These are phyloP conservation scores for Excalfactoria chinensis DNA, from an alignment of 2,113 vertebrate genomes.

Conservation along the genomic window DNA sequence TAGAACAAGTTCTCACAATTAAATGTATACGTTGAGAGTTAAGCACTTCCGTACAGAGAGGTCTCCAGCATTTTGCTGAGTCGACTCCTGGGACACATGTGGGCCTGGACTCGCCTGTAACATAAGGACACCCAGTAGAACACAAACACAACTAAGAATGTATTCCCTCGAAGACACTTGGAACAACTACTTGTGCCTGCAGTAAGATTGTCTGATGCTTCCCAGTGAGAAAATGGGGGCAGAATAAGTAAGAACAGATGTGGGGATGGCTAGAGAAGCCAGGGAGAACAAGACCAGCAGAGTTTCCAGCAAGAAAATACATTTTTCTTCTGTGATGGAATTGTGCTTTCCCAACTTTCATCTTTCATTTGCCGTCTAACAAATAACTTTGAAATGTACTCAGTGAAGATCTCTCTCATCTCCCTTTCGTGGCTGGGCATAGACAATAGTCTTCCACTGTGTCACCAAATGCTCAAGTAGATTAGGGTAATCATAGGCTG, in stretches of 20 bases:
- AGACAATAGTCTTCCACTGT: conserved; percentile 44
- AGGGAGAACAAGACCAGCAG: conserved; percentile 20
- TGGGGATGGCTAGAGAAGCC: conserved; percentile 3
- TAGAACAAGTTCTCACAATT: background rate
- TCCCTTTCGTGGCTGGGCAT: background rate
- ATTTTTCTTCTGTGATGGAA: conserved; percentile 61
- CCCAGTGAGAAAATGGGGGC: conserved; percentile 47
- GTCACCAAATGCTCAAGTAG: conserved; percentile 23
- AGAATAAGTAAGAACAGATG: conserved; percentile 67
- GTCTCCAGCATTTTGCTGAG: conserved; percentile 20
- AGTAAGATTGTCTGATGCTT: conserved; percentile 53
- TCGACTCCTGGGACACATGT: background rate
- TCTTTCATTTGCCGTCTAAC: conserved; percentile 63
- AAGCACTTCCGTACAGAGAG: background rate
- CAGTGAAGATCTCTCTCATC: conserved; percentile 28
- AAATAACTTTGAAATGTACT: conserved; percentile 57
- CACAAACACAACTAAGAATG: conserved; percentile 29
- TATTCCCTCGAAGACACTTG: conserved; percentile 55
- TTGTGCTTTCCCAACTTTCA: conserved; percentile 59
- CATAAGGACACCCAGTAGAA: conserved; percentile 38
- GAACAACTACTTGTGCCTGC: conserved; percentile 8
- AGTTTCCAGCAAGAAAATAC: conserved; percentile 9
- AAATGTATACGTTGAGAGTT: background rate
- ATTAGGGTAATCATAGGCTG: background rate
- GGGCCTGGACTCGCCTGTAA: background rate